Evolutionary conservation across 2,797 vertebrate genomes (phyloP).

Genomic region (Nyctalus aviator): DNA sequence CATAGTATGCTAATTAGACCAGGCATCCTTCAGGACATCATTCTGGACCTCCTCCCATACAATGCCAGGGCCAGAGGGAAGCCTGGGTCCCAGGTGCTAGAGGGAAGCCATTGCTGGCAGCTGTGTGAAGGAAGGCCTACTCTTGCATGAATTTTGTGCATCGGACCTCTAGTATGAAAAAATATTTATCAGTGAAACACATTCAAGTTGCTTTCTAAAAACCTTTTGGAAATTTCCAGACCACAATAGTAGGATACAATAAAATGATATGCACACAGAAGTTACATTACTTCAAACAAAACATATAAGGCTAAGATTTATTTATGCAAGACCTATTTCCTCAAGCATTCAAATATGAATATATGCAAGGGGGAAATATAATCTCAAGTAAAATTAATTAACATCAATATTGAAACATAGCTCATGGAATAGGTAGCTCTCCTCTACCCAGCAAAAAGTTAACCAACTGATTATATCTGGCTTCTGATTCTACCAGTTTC

Average conservation of each 20-base stretch:
- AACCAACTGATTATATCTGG: background rate
- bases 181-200: background rate
- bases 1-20: no score
- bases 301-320: background rate
- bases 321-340: constrained; percentile 15
- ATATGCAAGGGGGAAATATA: background rate
- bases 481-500: background rate
- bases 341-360: background rate
- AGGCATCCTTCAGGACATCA: no score
- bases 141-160: no score
- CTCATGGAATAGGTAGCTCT: background rate
- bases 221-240: constrained; percentile 33
- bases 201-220: constrained; percentile 19
- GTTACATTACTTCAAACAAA: background rate
- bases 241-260: background rate
- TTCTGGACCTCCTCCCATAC: no score
- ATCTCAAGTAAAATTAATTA: constrained; percentile 31
- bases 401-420: background rate
- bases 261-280: constrained; percentile 15
- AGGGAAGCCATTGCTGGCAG: no score
- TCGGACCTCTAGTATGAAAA: background rate
- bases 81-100: no score
- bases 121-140: no score
- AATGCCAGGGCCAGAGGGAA: no score
- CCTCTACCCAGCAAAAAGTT: background rate